Base-by-base conservation (phyloP, 2,888 invertebrate genomes). In the Tetropium fuscum region DNA sequence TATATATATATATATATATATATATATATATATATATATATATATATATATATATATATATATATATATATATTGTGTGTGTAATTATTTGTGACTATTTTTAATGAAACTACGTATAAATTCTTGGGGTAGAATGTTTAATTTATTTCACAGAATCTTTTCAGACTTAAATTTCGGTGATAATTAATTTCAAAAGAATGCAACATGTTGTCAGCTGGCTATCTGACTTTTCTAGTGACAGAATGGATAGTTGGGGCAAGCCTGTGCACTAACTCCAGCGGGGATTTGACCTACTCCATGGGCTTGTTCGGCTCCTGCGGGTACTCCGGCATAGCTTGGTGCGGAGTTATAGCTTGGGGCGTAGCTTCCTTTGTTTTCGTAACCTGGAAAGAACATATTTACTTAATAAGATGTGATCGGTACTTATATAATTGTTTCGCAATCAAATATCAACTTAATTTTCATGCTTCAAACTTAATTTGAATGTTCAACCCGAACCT, bases 181-280 rank as follows among this genome's bases (percentile, higher is more conserved):
- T 22, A 13, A 47, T 45, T n/a, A n/a, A 15, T 11, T 25, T 32
- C 41, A 61, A 19, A 53, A 49, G 54, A 57, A 53, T 38, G n/a
- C n/a, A 72, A 72, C 73, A 73, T 73, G 73, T 62, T 70, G 74
- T 74, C 73, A 74, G 70, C 74, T 73, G 71, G 69, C 69, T 64
- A 61, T 58, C 64, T 63, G 55, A 30, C 66, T 66, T 48, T 16
- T 43, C 53, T 64, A 64, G 30, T 49, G 75, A 64, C 82, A 82
- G 80, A 80, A 81, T 27, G 81, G 82, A 62, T 82, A 82, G 74
- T 82, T 81, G 63, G 82, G 82, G 64, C 82, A 82, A 11, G 80
- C 67, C 44, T 71, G 72, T 8, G 81, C 74, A 61, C 78, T 77
- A 15, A 82, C 82, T 57, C 82, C 82, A 61, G 82, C 82, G 10